phyloP scores from a whole-genome alignment of 1,140 invertebrate genomes.

The Archegozetes longisetosus region DNA sequence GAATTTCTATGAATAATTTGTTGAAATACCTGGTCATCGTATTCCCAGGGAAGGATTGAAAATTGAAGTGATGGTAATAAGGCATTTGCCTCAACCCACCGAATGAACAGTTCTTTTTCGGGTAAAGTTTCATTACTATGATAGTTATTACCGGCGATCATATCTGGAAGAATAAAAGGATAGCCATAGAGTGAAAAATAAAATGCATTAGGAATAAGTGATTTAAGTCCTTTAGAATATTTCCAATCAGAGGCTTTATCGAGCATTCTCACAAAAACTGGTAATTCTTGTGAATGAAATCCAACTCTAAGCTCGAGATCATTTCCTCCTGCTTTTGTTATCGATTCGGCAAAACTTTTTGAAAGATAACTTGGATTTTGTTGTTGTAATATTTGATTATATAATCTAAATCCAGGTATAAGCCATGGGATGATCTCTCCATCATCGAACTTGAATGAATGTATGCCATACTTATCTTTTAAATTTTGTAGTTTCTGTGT shows the following conservation, averaged over 20 bases:
- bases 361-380: conserved; percentile 46
- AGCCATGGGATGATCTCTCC: conserved; percentile 52
- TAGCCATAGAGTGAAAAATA: conserved; percentile 56
- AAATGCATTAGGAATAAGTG: conserved; percentile 58
- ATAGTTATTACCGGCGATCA: conserved; percentile 73
- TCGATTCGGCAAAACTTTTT: conserved; percentile 43
- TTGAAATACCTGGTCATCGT: too few species aligned
- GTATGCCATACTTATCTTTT: conserved; percentile 45
- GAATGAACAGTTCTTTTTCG: conserved; percentile 59
- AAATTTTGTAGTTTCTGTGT: conserved; percentile 40
- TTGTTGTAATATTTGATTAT: conserved; percentile 26
- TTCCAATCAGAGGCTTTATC: conserved; percentile 67
- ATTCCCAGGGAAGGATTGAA: conserved; percentile 73
- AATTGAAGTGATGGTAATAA: conserved; percentile 75
- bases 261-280: conserved; percentile 69
- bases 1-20: too few species aligned
- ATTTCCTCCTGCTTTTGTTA: conserved; percentile 43
- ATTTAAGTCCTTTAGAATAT: conserved; percentile 53
- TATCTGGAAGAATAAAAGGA: conserved; percentile 66
- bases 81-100: too few species aligned
- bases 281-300: too few species aligned
- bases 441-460: conserved; percentile 84
- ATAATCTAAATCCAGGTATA: conserved; percentile 24
- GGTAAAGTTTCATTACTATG: conserved; percentile 28
- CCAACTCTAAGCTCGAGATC: too few species aligned